Conservation (phyloP, 2,888 invertebrate genomes). For the Agrenia bidenticulata region DNA sequence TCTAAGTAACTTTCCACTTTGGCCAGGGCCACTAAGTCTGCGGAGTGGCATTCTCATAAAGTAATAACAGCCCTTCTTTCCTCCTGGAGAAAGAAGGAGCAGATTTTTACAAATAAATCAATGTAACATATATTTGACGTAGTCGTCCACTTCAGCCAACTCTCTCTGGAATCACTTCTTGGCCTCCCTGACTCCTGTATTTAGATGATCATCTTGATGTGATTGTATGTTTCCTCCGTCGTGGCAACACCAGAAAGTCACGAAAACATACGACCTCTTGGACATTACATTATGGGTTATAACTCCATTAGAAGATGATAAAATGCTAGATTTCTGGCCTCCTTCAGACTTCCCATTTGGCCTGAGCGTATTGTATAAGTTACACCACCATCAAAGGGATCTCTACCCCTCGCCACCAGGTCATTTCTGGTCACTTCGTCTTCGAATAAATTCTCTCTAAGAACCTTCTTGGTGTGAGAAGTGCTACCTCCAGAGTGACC, state of each 20-base stretch:
- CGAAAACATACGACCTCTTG: neutral
- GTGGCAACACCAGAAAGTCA: neutral
- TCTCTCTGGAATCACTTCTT: conserved; percentile 2
- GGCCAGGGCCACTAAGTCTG: neutral
- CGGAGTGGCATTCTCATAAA: neutral
- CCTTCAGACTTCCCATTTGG: conserved; percentile 4
- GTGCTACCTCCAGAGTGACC: conserved; percentile 35
- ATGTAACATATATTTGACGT: conserved; percentile 38
- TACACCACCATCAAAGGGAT: neutral
- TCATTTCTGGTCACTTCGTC: conserved; percentile 42
- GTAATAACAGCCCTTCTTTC: neutral
- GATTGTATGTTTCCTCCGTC: neutral
- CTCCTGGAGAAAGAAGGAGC: conserved; percentile 1
- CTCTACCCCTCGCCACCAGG: conserved; percentile 31
- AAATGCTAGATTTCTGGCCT: conserved; percentile 40
- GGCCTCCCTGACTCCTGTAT: neutral
- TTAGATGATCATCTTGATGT: neutral
- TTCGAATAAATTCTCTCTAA: conserved; percentile 36
- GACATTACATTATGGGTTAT: conserved; percentile 52
- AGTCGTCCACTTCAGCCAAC: conserved; percentile 14
- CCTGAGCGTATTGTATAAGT: neutral
- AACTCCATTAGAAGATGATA: conserved; percentile 53
- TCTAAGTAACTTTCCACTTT: conserved; percentile 35
- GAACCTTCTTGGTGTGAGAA: conserved; percentile 31
- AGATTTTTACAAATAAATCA: conserved; percentile 51